Percentiles rank a stretch among this genome's conserved stretches.
These are phyloP conservation scores for Microctonus hyperodae DNA, from an alignment of 2,888 invertebrate species.

Conservation along the genomic window DNA sequence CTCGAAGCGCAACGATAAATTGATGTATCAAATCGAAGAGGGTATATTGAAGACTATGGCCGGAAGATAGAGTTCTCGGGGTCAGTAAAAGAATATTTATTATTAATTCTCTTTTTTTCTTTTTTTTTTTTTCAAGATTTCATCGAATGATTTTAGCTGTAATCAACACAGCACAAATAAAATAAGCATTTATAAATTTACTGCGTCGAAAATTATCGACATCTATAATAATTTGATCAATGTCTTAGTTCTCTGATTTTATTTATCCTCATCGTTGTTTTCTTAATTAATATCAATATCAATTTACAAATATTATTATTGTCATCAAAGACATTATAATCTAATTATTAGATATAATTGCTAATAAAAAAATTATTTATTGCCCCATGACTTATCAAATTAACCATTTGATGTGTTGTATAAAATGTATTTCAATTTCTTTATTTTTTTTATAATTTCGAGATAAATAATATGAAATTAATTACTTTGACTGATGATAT, in stretches of 20 bases:
- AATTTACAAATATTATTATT: too few relatives aligned
- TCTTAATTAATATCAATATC: too few relatives aligned
- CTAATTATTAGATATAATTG: background rate
- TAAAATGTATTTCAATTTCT: too few relatives aligned
- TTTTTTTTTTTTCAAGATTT: background rate
- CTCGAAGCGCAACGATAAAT: constrained; percentile 17
- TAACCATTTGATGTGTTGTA: too few relatives aligned
- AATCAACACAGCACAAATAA: background rate
- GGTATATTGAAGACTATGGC: constrained; percentile 40
- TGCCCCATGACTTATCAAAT: too few relatives aligned
- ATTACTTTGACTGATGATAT: background rate
- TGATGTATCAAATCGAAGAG: constrained; percentile 11
- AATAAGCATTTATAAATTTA: background rate
- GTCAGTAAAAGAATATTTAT: constrained; percentile 38
- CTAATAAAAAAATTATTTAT: too few relatives aligned
- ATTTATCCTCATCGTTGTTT: background rate
- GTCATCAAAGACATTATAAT: background rate
- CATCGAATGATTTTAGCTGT: background rate
- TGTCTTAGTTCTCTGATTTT: too few relatives aligned
- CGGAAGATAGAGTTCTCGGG: constrained; percentile 57
- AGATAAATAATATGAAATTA: background rate
- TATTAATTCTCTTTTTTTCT: background rate
- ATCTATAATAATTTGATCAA: background rate
- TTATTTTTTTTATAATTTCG: background rate
- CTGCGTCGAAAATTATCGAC: background rate